phyloP scores from a whole-genome alignment of 2,113 vertebrate species.

The Rallus limicola region DNA sequence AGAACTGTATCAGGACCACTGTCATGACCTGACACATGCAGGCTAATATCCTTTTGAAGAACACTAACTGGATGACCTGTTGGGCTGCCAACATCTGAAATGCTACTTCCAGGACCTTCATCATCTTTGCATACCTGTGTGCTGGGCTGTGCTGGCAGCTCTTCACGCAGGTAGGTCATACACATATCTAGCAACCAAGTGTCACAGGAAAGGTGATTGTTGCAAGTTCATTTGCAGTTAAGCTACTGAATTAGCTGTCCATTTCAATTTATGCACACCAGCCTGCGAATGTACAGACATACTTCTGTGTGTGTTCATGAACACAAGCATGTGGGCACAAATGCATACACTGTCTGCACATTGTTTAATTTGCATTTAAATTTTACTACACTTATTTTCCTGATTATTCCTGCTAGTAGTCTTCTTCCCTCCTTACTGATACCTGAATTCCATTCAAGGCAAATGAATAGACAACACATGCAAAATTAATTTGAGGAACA shows the following conservation, averaged over 20 bases:
- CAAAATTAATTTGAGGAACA: not conserved
- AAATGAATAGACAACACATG: not conserved
- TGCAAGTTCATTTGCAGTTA: not conserved
- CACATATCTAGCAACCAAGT: not conserved
- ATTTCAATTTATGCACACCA: not conserved
- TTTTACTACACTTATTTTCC: not conserved
- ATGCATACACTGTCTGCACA: not conserved
- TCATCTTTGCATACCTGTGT: not conserved
- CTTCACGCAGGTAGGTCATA: not conserved
- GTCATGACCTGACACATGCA: not conserved
- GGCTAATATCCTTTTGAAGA: not conserved
- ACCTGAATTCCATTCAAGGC: not conserved
- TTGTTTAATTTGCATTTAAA: not conserved
- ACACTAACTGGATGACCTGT: not conserved
- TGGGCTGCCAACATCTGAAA: not conserved
- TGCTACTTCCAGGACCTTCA: not conserved
- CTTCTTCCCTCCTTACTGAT: not conserved
- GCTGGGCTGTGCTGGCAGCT: not conserved
- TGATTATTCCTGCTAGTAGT: not conserved
- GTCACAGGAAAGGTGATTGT: not conserved
- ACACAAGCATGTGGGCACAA: not conserved
- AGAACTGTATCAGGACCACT: not conserved
- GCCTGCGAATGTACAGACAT: not conserved
- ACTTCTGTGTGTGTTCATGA: accelerated
- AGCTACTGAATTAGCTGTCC: not conserved